A percentile compares a stretch with the other conserved stretches of the same genome.
phyloP scores from a whole-genome alignment of 1,140 invertebrate species.

The Hylaeus anthracinus region DNA sequence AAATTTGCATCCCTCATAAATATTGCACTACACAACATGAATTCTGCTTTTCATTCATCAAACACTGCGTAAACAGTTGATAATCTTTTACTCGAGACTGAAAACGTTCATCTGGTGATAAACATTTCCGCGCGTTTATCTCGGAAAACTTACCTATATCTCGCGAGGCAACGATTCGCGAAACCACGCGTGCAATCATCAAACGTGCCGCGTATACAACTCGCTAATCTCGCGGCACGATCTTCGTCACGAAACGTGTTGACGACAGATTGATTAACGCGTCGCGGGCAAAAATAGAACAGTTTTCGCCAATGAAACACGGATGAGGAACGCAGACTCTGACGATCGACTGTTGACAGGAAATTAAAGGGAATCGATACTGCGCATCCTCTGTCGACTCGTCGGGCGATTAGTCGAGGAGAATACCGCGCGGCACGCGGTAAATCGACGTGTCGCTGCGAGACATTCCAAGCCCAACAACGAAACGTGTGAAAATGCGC shows the following conservation, averaged over 20 bases:
- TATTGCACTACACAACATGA: too few species aligned
- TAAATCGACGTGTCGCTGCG: not conserved
- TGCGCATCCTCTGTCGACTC: not conserved
- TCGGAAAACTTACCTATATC: not conserved
- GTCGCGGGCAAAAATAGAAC: constrained; percentile 46
- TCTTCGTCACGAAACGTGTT: not conserved
- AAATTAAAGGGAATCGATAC: constrained; percentile 30
- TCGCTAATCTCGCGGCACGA: constrained; percentile 2
- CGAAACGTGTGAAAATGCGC: constrained; percentile 27
- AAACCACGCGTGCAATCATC: constrained; percentile 12
- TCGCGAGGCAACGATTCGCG: not conserved
- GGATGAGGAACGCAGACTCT: too few species aligned
- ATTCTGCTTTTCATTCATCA: too few species aligned
- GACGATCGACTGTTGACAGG: constrained; percentile 7
- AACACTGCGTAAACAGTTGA: too few species aligned
- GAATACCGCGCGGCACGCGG: not conserved
- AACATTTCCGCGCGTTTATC: constrained; percentile 5
- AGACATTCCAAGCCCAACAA: not conserved
- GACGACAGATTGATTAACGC: constrained; percentile 30
- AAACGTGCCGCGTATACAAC: not conserved
- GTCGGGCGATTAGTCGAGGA: not conserved
- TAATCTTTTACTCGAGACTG: too few species aligned
- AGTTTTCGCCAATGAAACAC: constrained; percentile 22
- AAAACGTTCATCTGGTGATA: too few species aligned
- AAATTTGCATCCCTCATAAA: too few species aligned